phyloP scores from a whole-genome alignment of 23 tunicate species.

The Pegea sp. region DNA sequence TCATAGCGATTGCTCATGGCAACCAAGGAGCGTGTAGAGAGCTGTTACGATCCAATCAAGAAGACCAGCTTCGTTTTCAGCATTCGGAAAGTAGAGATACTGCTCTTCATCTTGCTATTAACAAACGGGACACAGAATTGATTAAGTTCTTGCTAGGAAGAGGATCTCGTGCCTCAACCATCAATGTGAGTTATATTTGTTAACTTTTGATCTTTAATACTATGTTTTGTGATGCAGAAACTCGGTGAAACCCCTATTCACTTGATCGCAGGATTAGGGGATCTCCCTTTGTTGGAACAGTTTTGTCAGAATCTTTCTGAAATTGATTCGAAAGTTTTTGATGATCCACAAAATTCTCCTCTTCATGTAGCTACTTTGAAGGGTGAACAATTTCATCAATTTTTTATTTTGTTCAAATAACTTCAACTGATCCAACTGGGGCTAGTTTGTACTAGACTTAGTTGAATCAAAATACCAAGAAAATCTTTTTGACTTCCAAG shows the following conservation, averaged over 20 bases:
- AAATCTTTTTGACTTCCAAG: too few species aligned
- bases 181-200: conserved; percentile 38
- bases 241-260: conserved; percentile 58
- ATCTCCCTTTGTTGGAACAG: conserved; percentile 32
- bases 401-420: background rate
- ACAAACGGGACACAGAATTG: conserved; percentile 66
- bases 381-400: conserved; percentile 12
- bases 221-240: conserved; percentile 15
- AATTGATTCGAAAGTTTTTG: conserved; percentile 36
- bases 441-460: too few species aligned
- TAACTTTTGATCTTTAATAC: background rate
- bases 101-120: conserved; percentile 54
- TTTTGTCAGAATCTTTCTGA: conserved; percentile 16
- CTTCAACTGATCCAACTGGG: too few species aligned
- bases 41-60: conserved; percentile 19
- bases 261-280: conserved; percentile 61
- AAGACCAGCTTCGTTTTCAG: conserved; percentile 49
- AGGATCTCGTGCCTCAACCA: conserved; percentile 28
- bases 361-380: conserved; percentile 63
- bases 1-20: conserved; percentile 47
- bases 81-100: conserved; percentile 29
- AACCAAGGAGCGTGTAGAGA: conserved; percentile 86
- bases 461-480: too few species aligned
- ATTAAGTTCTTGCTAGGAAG: conserved; percentile 49
- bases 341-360: conserved; percentile 31